These are phyloP conservation scores for Pogonocichla stellata DNA, from an alignment of 2,113 vertebrate genomes.

Conservation along the genomic window DNA sequence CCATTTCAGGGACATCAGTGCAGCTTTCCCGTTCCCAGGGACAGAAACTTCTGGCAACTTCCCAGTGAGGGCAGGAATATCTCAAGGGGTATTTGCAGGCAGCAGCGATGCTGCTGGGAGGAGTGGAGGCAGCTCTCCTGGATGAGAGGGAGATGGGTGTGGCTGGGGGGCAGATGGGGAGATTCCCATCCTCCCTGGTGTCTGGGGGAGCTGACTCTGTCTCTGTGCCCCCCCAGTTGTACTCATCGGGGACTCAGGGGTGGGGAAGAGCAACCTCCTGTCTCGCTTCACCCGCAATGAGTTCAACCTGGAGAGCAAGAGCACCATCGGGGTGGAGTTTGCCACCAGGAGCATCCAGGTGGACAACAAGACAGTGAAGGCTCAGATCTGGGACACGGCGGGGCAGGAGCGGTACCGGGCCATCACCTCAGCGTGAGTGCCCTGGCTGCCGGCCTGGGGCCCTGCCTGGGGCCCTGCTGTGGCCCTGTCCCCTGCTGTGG, in stretches of 20 bases:
- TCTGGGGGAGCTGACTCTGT: neutral
- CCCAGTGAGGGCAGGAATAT: neutral
- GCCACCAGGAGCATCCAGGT: constrained; percentile 87
- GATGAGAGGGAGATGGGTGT: neutral
- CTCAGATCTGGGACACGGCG: constrained; percentile 88
- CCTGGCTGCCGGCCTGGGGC: accelerated
- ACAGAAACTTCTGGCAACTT: neutral
- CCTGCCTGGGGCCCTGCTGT: accelerated
- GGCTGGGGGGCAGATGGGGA: too few species aligned
- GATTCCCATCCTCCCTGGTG: neutral
- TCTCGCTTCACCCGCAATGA: constrained; percentile 88
- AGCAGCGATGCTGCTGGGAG: neutral
- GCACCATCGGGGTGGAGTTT: constrained; percentile 88
- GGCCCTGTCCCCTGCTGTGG: too few species aligned
- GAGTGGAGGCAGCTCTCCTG: neutral
- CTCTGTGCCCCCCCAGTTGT: constrained; percentile 71
- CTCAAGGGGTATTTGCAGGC: neutral
- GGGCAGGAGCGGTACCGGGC: constrained; percentile 87
- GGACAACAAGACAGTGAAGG: constrained; percentile 84
- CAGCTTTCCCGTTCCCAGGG: accelerated
- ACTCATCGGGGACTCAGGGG: constrained; percentile 85
- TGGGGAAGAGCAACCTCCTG: constrained; percentile 88
- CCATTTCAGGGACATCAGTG: accelerated
- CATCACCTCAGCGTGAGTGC: constrained; percentile 86
- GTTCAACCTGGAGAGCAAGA: constrained; percentile 88